phyloP scores from a whole-genome alignment of 2,888 invertebrate genomes.

The Arrhopalites spinosus region DNA sequence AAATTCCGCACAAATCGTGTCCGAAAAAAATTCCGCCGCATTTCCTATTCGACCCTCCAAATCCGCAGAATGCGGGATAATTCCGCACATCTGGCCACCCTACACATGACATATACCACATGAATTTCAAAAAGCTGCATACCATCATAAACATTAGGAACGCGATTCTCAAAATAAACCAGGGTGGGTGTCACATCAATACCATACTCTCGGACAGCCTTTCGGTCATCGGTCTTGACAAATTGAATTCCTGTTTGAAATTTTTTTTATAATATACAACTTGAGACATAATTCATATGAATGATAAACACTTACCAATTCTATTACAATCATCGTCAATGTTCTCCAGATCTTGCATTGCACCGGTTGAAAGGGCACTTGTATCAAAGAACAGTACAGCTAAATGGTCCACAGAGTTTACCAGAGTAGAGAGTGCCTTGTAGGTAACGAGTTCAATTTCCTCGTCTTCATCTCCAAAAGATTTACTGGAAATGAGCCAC shows the following conservation, averaged over 20 bases:
- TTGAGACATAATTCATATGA: no score
- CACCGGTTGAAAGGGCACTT: conserved; percentile 80
- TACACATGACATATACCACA: not conserved
- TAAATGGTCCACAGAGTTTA: conserved; percentile 86
- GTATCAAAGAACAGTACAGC: conserved; percentile 89
- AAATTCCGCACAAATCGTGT: no score
- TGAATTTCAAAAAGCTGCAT: conserved; percentile 55
- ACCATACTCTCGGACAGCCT: conserved; percentile 82
- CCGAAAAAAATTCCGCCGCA: no score
- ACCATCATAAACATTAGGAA: conserved; percentile 91
- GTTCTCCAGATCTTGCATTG: conserved; percentile 83
- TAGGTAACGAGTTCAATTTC: conserved; percentile 74
- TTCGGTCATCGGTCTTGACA: conserved; percentile 83
- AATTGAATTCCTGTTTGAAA: conserved; percentile 76
- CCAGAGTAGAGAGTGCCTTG: conserved; percentile 83
- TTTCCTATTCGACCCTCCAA: no score
- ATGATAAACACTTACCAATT: conserved; percentile 64
- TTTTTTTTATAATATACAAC: no score
- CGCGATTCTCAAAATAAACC: conserved; percentile 91
- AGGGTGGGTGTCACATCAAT: conserved; percentile 82
- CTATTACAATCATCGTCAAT: conserved; percentile 71
- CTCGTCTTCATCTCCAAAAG: conserved; percentile 91
- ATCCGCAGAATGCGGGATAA: no score
- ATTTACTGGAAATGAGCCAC: conserved; percentile 91
- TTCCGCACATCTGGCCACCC: no score